These are phyloP conservation scores for Panthera tigris DNA, from an alignment of 2,113 vertebrate species.

Conservation along the genomic window DNA sequence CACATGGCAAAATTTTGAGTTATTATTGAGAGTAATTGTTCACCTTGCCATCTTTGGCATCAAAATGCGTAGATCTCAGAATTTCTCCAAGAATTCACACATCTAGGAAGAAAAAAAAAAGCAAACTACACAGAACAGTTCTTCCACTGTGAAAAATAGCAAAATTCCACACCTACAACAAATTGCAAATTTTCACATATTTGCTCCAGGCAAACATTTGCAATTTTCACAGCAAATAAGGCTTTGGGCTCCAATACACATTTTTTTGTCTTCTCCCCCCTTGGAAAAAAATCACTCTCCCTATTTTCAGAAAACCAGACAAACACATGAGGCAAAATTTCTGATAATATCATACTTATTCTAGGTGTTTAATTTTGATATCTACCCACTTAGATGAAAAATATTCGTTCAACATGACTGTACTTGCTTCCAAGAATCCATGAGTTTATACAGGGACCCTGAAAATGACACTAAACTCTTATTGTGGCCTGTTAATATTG, in stretches of 20 bases:
- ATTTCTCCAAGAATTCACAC: conserved; percentile 79
- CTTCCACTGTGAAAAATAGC: conserved; percentile 80
- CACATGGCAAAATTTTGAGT: conserved; percentile 38
- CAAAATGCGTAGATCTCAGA: conserved; percentile 68
- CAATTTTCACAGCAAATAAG: conserved; percentile 82
- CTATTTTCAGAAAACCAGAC: conserved; percentile 73
- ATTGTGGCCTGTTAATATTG: not conserved
- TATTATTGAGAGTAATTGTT: conserved; percentile 70
- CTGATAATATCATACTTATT: conserved; percentile 44
- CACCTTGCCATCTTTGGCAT: conserved; percentile 73
- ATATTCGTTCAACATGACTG: not conserved
- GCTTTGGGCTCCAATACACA: conserved; percentile 72
- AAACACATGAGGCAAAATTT: conserved; percentile 50
- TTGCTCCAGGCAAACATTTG: conserved; percentile 83
- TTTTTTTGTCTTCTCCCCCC: not conserved
- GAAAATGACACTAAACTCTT: not conserved
- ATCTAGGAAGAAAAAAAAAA: conserved; percentile 20
- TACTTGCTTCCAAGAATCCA: conserved; percentile 3
- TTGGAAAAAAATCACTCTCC: not conserved
- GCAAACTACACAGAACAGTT: conserved; percentile 73
- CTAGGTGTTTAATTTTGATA: conserved; percentile 44
- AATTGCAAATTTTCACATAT: conserved; percentile 83
- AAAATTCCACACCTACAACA: conserved; percentile 82
- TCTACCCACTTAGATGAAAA: not conserved
- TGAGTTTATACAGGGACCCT: not conserved